Base-by-base conservation (phyloP, 2,888 invertebrate genomes). In the Nomada ferruginata region DNA sequence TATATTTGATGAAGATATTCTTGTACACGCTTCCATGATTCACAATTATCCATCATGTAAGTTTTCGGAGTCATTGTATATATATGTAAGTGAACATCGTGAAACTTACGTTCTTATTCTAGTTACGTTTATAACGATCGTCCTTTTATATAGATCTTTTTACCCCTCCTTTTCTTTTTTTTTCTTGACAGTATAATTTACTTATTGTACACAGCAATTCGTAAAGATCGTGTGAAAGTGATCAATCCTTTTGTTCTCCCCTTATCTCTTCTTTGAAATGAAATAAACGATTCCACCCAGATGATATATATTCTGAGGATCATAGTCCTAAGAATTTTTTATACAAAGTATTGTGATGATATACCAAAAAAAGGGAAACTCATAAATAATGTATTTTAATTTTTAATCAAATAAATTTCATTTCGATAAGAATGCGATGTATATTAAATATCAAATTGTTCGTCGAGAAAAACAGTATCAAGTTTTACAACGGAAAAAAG, bases 391-490 rank as follows among this genome's bases (percentile, higher is more conserved):
- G 90, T 91, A 91, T 90, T 90, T 89, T 89, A 89, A 89, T 91
- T 89, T 91, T 87, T 87, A 89, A 89, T 87, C 83, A 85, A 91
- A 91, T 91, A 91, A 90, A 91, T 89, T 89, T 90, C 83, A 85
- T 90, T 89, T 90, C 89, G 82, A 87, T 87, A 88, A 81, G 44
- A 72, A 68, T 36, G 18, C 29, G 57, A 57, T 42, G 20, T 84
- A 53, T 36, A 61, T 20, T 42, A 11, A 53, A 11, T n/a, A 15
- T 47, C 23, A 7, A 36, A 57, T 65, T 44, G n/a, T 18, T n/a
- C 47, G 18, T 36, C 13, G n/a, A 29, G 36, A 26, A 42, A 11
- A 13, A 23, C 5, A 9, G n/a, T 59, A 20, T 26, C 36, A 13
- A 29, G 26, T 18, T 15, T 20, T n/a, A 13, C 73, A 59, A 2